These are phyloP conservation scores for Microcebus griseorufus DNA, from an alignment of 2,113 vertebrate species.

Conservation along the genomic window DNA sequence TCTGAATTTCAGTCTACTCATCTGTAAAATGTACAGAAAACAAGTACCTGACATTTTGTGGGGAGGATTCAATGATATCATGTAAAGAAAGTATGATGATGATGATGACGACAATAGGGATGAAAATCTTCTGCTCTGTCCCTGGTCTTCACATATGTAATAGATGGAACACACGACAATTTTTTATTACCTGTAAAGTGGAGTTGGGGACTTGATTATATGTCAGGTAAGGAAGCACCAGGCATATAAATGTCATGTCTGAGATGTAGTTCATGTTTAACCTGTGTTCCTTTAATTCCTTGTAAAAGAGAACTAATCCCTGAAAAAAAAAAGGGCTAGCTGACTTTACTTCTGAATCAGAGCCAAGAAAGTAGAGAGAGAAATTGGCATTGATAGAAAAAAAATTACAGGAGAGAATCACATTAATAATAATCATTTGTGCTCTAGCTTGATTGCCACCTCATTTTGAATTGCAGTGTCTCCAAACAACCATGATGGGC, in stretches of 20 bases:
- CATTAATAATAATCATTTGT: constrained; percentile 18
- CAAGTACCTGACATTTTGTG: background rate
- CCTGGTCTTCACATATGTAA: background rate
- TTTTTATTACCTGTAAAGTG: background rate
- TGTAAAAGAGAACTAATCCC: background rate
- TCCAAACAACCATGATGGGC: background rate
- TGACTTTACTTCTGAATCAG: constrained; percentile 14
- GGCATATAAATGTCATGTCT: background rate
- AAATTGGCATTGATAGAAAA: constrained; percentile 10
- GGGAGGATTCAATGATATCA: background rate
- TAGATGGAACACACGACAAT: background rate
- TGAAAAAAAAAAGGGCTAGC: background rate
- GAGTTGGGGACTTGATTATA: background rate
- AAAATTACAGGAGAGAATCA: background rate
- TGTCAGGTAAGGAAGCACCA: background rate
- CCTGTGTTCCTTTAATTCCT: constrained; percentile 43
- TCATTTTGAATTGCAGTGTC: background rate
- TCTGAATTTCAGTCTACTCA: background rate
- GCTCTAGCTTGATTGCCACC: background rate
- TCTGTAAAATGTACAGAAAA: background rate
- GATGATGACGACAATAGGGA: background rate
- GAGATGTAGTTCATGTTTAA: background rate
- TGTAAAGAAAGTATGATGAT: background rate
- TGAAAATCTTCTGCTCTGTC: background rate
- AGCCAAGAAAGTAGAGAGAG: background rate